A percentile compares a stretch with the other conserved stretches of the same genome.
Evolutionary conservation across 2,797 vertebrate species (phyloP).

Genomic region (Syngnathus acus): DNA sequence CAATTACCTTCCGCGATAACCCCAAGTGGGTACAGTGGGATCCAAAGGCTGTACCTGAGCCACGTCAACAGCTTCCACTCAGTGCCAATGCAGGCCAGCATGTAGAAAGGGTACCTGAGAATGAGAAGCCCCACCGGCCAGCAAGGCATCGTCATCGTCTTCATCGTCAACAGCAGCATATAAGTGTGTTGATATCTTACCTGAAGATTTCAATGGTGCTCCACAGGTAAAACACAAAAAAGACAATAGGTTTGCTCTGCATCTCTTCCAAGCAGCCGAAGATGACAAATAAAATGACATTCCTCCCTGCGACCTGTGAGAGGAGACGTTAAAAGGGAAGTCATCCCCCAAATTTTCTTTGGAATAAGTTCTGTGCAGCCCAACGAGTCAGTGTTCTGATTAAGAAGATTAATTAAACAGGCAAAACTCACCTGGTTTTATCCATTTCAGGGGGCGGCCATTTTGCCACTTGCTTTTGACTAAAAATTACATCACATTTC

Average conservation of each 20-base stretch:
- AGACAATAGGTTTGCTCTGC: constrained; percentile 86
- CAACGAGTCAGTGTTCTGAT: too few species aligned
- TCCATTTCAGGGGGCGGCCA: too few species aligned
- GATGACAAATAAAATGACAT: constrained; percentile 84
- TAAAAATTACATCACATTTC: too few species aligned
- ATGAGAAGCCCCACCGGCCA: neutral
- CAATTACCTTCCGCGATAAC: constrained; percentile 81
- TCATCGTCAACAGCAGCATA: neutral
- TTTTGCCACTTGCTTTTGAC: too few species aligned
- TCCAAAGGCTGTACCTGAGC: constrained; percentile 86
- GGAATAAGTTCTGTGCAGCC: too few species aligned
- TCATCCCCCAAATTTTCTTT: too few species aligned
- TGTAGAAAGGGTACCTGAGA: constrained; percentile 86
- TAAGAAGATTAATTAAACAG: too few species aligned
- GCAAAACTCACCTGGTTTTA: too few species aligned
- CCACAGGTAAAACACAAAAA: constrained; percentile 90
- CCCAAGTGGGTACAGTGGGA: constrained; percentile 85
- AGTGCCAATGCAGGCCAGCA: constrained; percentile 80
- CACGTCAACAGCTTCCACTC: constrained; percentile 87
- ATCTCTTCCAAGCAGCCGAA: constrained; percentile 84
- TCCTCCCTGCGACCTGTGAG: constrained; percentile 79
- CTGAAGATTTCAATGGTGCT: constrained; percentile 85
- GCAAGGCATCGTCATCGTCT: neutral
- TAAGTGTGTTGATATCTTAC: constrained; percentile 44
- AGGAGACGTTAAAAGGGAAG: neutral